Evolutionary conservation across 2,797 vertebrate genomes (phyloP), one percentile per base, ranked within the genome.

Genomic region (Argentina silus): DNA sequence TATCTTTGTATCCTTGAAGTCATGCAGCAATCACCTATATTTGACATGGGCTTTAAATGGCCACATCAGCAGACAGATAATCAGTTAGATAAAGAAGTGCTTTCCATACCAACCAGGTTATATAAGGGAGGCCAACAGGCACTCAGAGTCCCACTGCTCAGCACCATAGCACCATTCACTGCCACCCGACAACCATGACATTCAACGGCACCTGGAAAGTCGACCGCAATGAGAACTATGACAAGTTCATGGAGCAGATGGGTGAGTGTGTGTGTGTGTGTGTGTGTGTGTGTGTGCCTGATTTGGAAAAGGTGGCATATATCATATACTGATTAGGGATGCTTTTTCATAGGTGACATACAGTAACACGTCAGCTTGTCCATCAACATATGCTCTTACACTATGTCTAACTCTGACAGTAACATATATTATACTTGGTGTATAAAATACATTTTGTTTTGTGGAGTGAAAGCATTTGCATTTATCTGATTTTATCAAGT

Each of bases 201-300:
- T 95, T 96, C 50, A 85, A 95, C 0, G 96, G 96, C 15, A 90
- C 84, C 19, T 98, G 96, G 97, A 97, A 97, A 82, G 67, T 92
- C 0, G 93, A 96, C 69, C 92, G 74, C 66, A 96, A 14, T 36
- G 96, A 96, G n/a, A 96, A 98, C 90, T 97, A 96, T 62, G 96
- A 95, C n/a, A 95, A 95, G 80, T 96, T 97, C 87, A 95, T 97
- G 96, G 96, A 97, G 77, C 81, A 88, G 2, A 93, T 97, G 95
- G 96, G 97, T 98, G 91, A 96, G 95, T 47, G 8, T 63, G 17
- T 17, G 19, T 2, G 53, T 4, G 27, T 21, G 12, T 43, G 47
- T 60, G 53, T 27, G 48, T 66, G 69, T 57, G 70, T 50, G 42
- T 23, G 23, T 64, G 36, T 36, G 36, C 11, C 23, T 3, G 42